These are phyloP conservation scores for Acanthornis magna DNA, from an alignment of 2,797 vertebrate genomes.

Conservation along the genomic window DNA sequence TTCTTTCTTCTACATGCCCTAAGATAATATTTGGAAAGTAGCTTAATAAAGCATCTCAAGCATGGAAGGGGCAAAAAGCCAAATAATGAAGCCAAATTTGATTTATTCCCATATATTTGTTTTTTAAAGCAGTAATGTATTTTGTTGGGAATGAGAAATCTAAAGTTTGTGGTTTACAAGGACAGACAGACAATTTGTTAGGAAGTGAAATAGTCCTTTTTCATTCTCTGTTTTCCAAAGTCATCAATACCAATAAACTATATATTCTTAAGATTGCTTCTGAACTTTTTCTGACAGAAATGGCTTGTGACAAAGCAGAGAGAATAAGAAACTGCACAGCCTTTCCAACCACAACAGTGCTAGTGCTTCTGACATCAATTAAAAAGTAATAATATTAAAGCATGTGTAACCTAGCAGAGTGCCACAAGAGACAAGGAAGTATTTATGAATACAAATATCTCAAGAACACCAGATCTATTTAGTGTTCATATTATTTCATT, in stretches of 20 bases:
- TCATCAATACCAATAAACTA: background rate
- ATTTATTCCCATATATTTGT: background rate
- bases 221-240: background rate
- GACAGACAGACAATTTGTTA: background rate
- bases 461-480: background rate
- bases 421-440: background rate
- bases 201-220: background rate
- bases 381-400: background rate
- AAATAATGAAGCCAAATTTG: background rate
- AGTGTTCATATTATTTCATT: background rate
- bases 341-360: background rate
- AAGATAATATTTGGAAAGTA: background rate
- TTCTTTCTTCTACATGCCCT: background rate
- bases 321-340: background rate
- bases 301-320: background rate
- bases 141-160: background rate
- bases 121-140: background rate
- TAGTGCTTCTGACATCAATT: background rate
- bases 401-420: background rate
- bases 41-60: background rate
- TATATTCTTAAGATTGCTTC: background rate
- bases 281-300: background rate
- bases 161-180: background rate
- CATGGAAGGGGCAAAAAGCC: background rate
- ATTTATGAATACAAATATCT: background rate